A percentile compares a stretch with the other conserved stretches of the same genome.
These are phyloP conservation scores for Hippocampus kuda DNA, from an alignment of 2,797 vertebrate species.

Conservation along the genomic window DNA sequence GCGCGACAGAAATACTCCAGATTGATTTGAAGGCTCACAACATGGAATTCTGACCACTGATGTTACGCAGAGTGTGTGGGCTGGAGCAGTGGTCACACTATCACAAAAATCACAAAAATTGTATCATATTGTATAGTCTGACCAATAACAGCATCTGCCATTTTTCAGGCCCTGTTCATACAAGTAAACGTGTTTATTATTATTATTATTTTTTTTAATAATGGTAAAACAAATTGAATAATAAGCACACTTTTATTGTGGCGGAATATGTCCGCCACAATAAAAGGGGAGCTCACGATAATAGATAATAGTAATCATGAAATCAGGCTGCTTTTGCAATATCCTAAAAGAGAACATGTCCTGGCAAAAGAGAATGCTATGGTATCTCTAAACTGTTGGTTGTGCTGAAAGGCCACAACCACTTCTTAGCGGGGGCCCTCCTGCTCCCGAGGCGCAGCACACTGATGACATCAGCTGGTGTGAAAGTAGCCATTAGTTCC, in stretches of 20 bases:
- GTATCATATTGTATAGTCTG: background rate
- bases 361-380: background rate
- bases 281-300: no score
- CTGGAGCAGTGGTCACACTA: background rate
- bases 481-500: constrained; percentile 68
- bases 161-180: no score
- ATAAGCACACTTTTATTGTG: no score
- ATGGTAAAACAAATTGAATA: no score
- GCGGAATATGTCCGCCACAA: no score
- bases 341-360: no score
- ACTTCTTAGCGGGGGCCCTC: constrained; percentile 46
- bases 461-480: constrained; percentile 62
- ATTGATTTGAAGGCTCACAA: background rate
- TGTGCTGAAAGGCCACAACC: constrained; percentile 27
- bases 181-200: no score
- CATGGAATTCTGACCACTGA: background rate
- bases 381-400: background rate
- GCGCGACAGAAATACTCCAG: background rate
- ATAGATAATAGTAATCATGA: background rate
- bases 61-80: background rate
- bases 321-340: background rate
- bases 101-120: background rate
- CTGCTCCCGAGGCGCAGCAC: constrained; percentile 42
- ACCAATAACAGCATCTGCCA: background rate
- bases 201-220: no score